Evolutionary conservation across 2,888 invertebrate genomes (phyloP), one percentile per base, ranked within the genome.

Genomic region (Branchinecta sandiegonensis): DNA sequence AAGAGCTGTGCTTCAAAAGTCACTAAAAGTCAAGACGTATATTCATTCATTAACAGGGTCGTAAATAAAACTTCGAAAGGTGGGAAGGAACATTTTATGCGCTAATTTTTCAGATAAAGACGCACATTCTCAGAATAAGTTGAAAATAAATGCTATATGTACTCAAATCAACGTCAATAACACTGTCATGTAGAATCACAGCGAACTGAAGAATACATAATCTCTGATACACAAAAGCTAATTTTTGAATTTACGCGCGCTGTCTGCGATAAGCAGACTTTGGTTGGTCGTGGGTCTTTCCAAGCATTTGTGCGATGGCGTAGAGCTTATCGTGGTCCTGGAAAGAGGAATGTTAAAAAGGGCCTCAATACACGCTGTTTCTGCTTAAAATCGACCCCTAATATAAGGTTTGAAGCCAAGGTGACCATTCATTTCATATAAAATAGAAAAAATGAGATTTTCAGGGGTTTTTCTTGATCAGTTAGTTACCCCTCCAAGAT

Each of bases 201-300:
- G 37, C 37, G 37, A 6, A 3, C 37, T 37, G 37, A 56, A n/a
- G 56, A 56, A 56, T 56, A 56, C 13, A 56, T 56, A 56, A n/a
- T 56, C n/a, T 56, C 56, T 56, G 14, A 56, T 56, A 56, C 56
- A 56, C 56, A 56, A 56, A 56, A 56, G 8, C 56, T 56, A 56
- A 56, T n/a, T 56, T n/a, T 17, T 17, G 14, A 56, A 56, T 17
- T 56, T 56, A 56, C 17, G 56, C 17, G n/a, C 56, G 56, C 56
- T 56, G 56, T 5, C 56, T 56, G 6, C 56, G 13, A 17, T 56
- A 56, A 2, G 37, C 37, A 37, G 37, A 37, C 37, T 56, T 13
- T 2, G 13, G 13, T 56, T 56, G n/a, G 56, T 13, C 17, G 56
- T 56, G 56, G n/a, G 56, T 13, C 17, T 56, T 56, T 56, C 56